Base-by-base conservation (phyloP, 2,797 vertebrate genomes). In the Scyliorhinus canicula region DNA sequence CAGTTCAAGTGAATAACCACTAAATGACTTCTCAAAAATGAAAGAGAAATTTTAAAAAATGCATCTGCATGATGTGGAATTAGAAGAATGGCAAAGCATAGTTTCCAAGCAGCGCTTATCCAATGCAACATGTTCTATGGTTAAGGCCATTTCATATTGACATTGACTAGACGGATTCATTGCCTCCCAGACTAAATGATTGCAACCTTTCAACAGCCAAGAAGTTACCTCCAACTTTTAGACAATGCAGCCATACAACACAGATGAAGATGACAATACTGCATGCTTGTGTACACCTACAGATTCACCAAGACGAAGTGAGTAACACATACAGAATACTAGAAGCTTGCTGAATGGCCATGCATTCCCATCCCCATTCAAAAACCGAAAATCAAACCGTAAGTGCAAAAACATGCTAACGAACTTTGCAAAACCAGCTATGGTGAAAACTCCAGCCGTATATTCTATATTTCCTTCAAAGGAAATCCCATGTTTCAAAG, bases 21-120 rank as follows among this genome's bases (percentile, higher is more conserved):
- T 63, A 65, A 65, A 91, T 91, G 57, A 65, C 35, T 91, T 63
- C n/a, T 91, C n/a, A 91, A 65, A 44, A 91, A 65, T 63, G 60
- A 35, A 65, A 44, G 21, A 60, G 9, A 63, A 91, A 88, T 57
- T 12, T 88, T 40, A 65, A n/a, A 91, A 40, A 24, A 65, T 26
- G 11, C 40, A 65, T 44, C 88, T 40, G 35, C 1, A 90, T 40
- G 52, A 63, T 40, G 40, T 63, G 65, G 60, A n/a, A 21, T 7
- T 65, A 65, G n/a, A 40, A 90, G 35, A 60, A 65, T 65, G 60
- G 9, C 40, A 44, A 65, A 40, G 86, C 28, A 90, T 90, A 40
- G 19, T 40, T 65, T 65, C 24, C n/a, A 44, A 91, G 60, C 57
- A 91, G 35, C 21, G 12, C 21, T 90, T n/a, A 65, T 91, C 26